A percentile compares a stretch with the other conserved stretches of the same genome.
These are phyloP conservation scores for Candidula unifasciata DNA, from an alignment of 2,888 invertebrate genomes.

Conservation along the genomic window DNA sequence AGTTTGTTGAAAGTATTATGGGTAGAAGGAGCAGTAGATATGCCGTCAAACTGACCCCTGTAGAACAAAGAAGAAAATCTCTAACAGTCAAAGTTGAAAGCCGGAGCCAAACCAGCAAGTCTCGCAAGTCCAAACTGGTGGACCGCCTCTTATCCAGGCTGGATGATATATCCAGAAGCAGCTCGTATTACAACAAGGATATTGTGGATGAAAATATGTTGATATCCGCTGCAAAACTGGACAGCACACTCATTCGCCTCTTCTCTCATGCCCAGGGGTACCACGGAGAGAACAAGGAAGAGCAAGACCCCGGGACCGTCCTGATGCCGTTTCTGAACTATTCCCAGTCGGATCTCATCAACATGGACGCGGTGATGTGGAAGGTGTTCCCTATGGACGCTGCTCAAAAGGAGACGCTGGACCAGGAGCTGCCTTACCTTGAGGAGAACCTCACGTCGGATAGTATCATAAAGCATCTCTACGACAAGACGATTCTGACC, in stretches of 20 bases:
- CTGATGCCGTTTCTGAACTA: conserved; percentile 42
- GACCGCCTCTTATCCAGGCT: neutral
- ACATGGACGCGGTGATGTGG: conserved; percentile 43
- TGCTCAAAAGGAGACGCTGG: conserved; percentile 36
- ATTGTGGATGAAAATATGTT: conserved; percentile 39
- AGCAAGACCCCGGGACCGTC: neutral
- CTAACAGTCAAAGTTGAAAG: neutral
- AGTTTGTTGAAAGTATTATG: too few species aligned
- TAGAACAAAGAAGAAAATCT: neutral
- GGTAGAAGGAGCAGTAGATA: neutral
- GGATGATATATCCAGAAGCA: neutral
- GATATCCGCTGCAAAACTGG: conserved; percentile 41
- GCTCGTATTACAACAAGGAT: conserved; percentile 21
- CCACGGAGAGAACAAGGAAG: neutral
- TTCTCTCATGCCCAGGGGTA: conserved; percentile 18
- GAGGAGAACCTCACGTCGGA: conserved; percentile 29
- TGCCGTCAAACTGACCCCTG: neutral
- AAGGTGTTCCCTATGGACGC: conserved; percentile 33
- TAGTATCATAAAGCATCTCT: conserved; percentile 8
- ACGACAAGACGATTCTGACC: conserved; percentile 23
- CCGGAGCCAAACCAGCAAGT: neutral
- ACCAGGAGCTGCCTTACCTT: conserved; percentile 37
- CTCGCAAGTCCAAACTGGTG: neutral
- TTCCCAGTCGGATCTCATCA: conserved; percentile 44
- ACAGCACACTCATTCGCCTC: conserved; percentile 40